phyloP scores from a whole-genome alignment of 53 echinoderm and acorn worm species.

The Apostichopus leukothele region DNA sequence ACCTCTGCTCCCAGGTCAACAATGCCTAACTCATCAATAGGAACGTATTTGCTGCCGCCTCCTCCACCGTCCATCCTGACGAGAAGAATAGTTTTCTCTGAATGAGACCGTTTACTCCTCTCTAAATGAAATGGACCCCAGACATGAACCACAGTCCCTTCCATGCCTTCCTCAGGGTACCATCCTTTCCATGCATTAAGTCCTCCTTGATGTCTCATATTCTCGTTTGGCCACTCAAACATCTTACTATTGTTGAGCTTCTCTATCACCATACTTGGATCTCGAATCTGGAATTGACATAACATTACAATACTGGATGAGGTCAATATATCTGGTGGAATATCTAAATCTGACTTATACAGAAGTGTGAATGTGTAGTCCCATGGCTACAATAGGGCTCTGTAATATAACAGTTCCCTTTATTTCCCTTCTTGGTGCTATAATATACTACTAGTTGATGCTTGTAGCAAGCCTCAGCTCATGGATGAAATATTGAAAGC shows the following conservation, averaged over 20 bases:
- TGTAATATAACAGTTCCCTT: too few species aligned
- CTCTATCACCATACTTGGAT: constrained; percentile 79
- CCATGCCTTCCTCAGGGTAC: constrained; percentile 81
- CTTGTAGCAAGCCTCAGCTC: too few species aligned
- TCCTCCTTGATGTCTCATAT: constrained; percentile 83
- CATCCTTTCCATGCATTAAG: constrained; percentile 92
- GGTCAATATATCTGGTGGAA: too few species aligned
- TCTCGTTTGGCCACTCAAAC: constrained; percentile 94
- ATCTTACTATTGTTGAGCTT: constrained; percentile 83
- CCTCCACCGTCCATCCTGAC: constrained; percentile 67
- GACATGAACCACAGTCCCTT: constrained; percentile 87
- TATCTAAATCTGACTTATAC: too few species aligned
- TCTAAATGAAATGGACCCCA: constrained; percentile 94
- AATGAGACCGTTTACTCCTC: constrained; percentile 72
- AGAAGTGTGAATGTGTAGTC: too few species aligned
- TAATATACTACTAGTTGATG: too few species aligned
- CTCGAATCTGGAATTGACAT: constrained; percentile 65
- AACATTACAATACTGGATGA: too few species aligned
- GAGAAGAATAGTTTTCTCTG: constrained; percentile 92
- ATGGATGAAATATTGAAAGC: too few species aligned
- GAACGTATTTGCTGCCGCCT: constrained; percentile 60
- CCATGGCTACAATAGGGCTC: too few species aligned
- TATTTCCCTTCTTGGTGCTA: too few species aligned
- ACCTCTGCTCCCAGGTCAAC: constrained; percentile 83
- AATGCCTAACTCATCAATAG: constrained; percentile 78